A percentile compares a stretch with the other conserved stretches of the same genome.
These are phyloP conservation scores for Nipponia nippon DNA, from an alignment of 2,113 vertebrate species.

Conservation along the genomic window DNA sequence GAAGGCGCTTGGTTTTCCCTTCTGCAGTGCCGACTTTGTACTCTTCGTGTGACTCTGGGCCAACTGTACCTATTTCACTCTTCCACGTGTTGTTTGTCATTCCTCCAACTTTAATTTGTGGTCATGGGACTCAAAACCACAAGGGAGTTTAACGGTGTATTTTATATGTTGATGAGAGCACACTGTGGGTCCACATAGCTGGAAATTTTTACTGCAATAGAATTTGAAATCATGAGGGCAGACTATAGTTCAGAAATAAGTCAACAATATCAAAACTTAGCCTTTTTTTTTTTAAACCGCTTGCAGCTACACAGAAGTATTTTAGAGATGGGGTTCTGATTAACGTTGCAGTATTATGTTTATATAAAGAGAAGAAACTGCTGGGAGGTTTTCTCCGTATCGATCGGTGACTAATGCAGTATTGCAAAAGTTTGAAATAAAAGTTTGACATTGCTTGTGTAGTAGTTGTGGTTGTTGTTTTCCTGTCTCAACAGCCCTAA, in stretches of 20 bases:
- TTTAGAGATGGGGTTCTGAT: not conserved
- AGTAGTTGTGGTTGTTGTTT: not conserved
- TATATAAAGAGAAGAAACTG: not conserved
- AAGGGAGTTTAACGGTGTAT: rapidly evolving
- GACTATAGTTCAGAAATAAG: not conserved
- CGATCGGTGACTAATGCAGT: not conserved
- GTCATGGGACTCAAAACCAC: not conserved
- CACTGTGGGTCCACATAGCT: not conserved
- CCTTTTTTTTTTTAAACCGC: not conserved
- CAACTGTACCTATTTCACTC: not conserved
- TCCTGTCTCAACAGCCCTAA: not conserved
- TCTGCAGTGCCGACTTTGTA: not conserved
- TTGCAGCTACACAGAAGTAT: not conserved
- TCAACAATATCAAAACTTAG: not conserved
- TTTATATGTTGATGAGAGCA: not conserved
- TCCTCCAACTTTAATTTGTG: not conserved
- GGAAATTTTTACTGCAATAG: not conserved
- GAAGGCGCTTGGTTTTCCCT: not conserved
- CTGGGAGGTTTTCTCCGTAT: not conserved
- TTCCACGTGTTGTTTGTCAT: not conserved
- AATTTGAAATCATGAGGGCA: not conserved
- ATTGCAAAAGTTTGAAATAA: not conserved
- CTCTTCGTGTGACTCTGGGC: not conserved
- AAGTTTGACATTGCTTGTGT: not conserved
- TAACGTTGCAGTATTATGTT: not conserved